Evolutionary conservation across 2,113 vertebrate species (phyloP), one percentile per base, ranked within the genome.

Genomic region (Carlito syrichta): DNA sequence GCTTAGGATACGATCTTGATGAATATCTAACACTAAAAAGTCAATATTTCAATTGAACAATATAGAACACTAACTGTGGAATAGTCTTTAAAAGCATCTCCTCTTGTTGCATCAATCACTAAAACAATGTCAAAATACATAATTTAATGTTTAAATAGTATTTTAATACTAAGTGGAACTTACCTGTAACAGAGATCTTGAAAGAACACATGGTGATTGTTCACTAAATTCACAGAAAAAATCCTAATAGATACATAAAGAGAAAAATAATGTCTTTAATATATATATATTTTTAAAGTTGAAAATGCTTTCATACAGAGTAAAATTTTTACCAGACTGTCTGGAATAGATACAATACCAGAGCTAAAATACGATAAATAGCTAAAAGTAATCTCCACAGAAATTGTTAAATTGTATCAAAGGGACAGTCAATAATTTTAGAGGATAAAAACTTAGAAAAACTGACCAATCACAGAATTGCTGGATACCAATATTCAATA

Each of bases 211-310:
- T 1, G 99, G 99, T 48, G 99, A 99, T 52, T 99, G 99, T 95
- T 99, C 99, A 97, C 99, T 99, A 98, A 99, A 99, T 97, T 99
- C 99, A 99, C 99, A 99, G 98, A 99, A 99, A 97, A 99, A 99
- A 96, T 99, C 99, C 99, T 99, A 90, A 92, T 16, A 90, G 58
- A 96, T 27, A 95, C 85, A 97, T 3, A 82, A 45, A 56, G 48
- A 87, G n/a, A 96, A 17, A 92, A 82, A 9, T 58, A 60, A 66
- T 30, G n/a, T 95, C 88, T 98, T 76, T 95, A 95, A 90, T 4
- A 95, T 17, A 85, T 56, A 91, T 84, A 77, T 38, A 94, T n/a
- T n/a, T n/a, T n/a, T n/a, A 76, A 76, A 96, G 14, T 5, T 35
- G 7, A 63, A 81, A 85, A 50, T 62, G 35, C 77, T 48, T 50